A percentile compares a stretch with the other conserved stretches of the same genome.
Evolutionary conservation across 2,113 vertebrate genomes (phyloP).

Genomic region (Quiscalus mexicanus): DNA sequence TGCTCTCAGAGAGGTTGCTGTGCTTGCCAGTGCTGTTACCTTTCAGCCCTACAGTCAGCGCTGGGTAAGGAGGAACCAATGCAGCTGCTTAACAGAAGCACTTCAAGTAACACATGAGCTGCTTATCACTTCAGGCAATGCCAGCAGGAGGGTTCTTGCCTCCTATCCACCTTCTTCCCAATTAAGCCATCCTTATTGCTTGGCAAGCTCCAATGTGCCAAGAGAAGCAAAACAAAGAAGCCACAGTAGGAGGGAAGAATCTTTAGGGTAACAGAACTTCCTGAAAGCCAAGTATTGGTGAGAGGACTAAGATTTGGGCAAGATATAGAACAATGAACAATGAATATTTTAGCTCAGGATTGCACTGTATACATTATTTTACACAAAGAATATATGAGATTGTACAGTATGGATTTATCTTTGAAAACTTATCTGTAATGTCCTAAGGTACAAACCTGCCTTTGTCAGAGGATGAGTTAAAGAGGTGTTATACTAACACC

Average conservation of each 20-base stretch:
- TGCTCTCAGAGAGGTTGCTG: not conserved
- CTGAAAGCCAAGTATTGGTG: not conserved
- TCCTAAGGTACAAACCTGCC: not conserved
- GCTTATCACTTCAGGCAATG: not conserved
- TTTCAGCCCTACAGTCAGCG: accelerated
- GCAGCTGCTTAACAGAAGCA: not conserved
- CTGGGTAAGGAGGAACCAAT: not conserved
- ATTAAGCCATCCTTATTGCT: not conserved
- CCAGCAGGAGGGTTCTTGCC: not conserved
- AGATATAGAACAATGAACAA: not conserved
- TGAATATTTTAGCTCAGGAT: not conserved
- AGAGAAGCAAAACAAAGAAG: not conserved
- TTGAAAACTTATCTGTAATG: not conserved
- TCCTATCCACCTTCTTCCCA: not conserved
- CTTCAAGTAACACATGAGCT: not conserved
- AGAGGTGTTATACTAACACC: not conserved
- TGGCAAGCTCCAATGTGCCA: not conserved
- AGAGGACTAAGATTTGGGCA: not conserved
- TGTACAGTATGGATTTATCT: not conserved
- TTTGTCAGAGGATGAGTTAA: not conserved
- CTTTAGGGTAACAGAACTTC: not conserved
- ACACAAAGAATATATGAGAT: not conserved
- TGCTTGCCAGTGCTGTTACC: accelerated
- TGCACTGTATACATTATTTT: not conserved
- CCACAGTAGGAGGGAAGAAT: accelerated